Conservation (phyloP, 2,113 vertebrate species). For the Apodemus sylvaticus region DNA sequence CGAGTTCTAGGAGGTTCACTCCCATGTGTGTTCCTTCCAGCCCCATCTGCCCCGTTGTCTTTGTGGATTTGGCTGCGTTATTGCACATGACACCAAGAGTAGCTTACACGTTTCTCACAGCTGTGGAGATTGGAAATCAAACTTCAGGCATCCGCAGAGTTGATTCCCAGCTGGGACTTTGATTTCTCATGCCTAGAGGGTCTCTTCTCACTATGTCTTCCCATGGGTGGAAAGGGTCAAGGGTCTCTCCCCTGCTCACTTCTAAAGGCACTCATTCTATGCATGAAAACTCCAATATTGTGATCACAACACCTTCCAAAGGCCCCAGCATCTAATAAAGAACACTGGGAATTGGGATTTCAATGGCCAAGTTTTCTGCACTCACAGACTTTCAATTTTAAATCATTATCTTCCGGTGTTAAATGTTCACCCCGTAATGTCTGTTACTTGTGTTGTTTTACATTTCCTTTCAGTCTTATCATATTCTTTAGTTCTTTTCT, state of each 20-base stretch:
- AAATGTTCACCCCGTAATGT: background rate
- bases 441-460: background rate
- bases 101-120: background rate
- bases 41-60: background rate
- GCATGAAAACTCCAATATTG: background rate
- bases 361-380: background rate
- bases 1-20: background rate
- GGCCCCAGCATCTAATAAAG: background rate
- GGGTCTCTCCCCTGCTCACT: too few relatives aligned
- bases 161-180: background rate
- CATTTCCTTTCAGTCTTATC: background rate
- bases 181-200: background rate
- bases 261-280: too few relatives aligned
- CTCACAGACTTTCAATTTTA: accelerated
- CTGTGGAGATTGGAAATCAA: background rate
- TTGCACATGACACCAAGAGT: accelerated
- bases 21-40: background rate
- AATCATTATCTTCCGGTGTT: background rate
- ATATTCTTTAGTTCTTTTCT: background rate
- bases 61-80: background rate
- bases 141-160: too few relatives aligned
- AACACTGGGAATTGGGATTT: too few relatives aligned
- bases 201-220: background rate
- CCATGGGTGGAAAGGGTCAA: too few relatives aligned
- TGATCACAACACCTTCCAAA: too few relatives aligned